phyloP scores from a whole-genome alignment of 2,888 invertebrate species.

The Melieria crassipennis region DNA sequence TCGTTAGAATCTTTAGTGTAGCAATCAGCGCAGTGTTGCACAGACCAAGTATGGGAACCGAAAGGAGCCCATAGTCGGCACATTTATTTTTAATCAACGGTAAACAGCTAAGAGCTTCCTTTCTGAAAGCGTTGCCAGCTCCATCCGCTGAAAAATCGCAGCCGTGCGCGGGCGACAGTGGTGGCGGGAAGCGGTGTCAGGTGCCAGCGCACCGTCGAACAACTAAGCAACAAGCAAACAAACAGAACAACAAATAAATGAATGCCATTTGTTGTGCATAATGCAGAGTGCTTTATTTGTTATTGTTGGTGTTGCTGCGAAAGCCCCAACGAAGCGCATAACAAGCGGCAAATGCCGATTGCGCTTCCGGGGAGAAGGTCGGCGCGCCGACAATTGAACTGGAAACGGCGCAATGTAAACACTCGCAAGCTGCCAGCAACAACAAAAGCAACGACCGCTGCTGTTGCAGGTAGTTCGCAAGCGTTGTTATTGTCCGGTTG shows the following conservation, averaged over 20 bases:
- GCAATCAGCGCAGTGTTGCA: too few relatives aligned
- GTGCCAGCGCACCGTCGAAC: slow-evolving; percentile 18
- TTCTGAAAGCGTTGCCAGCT: too few relatives aligned
- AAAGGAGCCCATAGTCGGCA: too few relatives aligned
- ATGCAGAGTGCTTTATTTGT: neutral
- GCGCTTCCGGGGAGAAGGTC: slow-evolving; percentile 29
- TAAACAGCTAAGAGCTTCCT: too few relatives aligned
- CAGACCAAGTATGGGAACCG: too few relatives aligned
- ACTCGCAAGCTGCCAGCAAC: slow-evolving; percentile 9
- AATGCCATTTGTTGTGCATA: too few relatives aligned
- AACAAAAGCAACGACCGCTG: neutral
- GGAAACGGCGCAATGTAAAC: slow-evolving; percentile 7
- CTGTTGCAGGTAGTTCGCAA: neutral
- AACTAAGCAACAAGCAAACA: neutral
- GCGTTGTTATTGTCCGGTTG: slow-evolving; percentile 16
- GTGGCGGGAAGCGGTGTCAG: slow-evolving; percentile 8
- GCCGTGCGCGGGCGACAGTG: too few relatives aligned
- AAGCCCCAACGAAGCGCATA: slow-evolving; percentile 13
- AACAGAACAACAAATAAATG: neutral
- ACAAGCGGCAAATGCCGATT: neutral
- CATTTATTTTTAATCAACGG: too few relatives aligned
- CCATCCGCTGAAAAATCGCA: too few relatives aligned
- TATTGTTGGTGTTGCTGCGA: slow-evolving; percentile 13
- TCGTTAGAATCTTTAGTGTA: too few relatives aligned
- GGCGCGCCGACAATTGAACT: slow-evolving; percentile 27